Conservation (phyloP, 2,113 vertebrate species). For the Hiodon tergisus region DNA sequence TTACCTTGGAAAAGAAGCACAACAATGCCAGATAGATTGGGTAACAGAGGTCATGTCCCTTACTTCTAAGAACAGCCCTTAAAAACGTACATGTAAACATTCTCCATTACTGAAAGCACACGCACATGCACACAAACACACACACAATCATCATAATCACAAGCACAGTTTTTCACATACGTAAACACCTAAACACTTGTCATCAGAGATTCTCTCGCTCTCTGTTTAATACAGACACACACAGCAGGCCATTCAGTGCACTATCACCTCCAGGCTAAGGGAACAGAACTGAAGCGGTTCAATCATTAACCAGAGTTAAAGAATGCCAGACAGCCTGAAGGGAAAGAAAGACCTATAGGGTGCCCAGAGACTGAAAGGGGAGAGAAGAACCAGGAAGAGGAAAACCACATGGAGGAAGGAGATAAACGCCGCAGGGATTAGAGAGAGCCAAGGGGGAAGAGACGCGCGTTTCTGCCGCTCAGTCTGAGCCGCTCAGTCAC, state of each 20-base stretch:
- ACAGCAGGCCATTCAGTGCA: neutral
- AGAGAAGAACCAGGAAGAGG: neutral
- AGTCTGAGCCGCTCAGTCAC: neutral
- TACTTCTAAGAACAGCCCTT: neutral
- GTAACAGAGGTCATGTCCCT: neutral
- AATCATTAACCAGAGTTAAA: slow-evolving; percentile 22
- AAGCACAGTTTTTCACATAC: neutral
- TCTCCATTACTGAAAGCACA: neutral
- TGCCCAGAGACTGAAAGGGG: neutral
- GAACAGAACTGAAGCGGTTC: neutral
- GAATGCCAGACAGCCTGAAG: neutral
- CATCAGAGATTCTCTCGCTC: neutral
- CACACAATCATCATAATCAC: neutral
- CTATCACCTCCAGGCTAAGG: neutral
- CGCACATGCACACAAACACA: neutral
- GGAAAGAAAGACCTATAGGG: neutral
- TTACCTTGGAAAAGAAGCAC: slow-evolving; percentile 5
- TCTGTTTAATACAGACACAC: neutral
- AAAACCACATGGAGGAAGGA: neutral
- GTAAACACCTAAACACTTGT: neutral
- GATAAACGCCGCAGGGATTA: neutral
- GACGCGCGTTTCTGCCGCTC: neutral
- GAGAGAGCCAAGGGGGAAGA: neutral
- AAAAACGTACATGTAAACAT: neutral
- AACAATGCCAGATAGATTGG: neutral